Evolutionary conservation across 2,888 invertebrate genomes (phyloP), one percentile per base, ranked within the genome.

Genomic region (Heterodera filipjevi): DNA sequence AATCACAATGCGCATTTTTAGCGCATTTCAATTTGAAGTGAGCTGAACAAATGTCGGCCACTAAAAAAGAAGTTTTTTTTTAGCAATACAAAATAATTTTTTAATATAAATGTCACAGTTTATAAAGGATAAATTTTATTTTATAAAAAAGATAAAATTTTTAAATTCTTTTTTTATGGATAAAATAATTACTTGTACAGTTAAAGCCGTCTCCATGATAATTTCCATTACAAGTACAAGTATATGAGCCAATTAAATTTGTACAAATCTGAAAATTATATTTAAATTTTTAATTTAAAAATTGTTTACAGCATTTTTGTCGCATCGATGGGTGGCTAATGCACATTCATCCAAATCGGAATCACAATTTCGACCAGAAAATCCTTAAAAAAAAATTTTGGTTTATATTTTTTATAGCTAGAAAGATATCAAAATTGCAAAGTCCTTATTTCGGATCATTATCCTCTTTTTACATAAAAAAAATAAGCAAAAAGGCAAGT

Each of bases 311-410:
- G 95, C 94, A 82, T 93, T 93, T 66, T 92, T 92, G 75, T 94
- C 95, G 90, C 96, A 96, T 76, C 93, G 92, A 88, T 85, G 81
- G n/a, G 80, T 30, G 10, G 78, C 81, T 66, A 80, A 74, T n/a
- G 73, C 93, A 90, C 96, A 97, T 92, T 97, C 96, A 91, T 97
- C 94, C 90, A 96, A 94, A 91, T 95, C 95, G 94, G 90, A 10
- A 90, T 90, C 81, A 76, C 89, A 89, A 53, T 81, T 80, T 27
- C 64, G 70, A 33, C 89, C 89, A 27, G 77, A 82, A 83, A 83
- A 89, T 32, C 89, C 89, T 30, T 82, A 78, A 59, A 59, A 22
- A 30, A 14, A 8, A 14, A 2, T 72, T 72, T 59, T 16, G 22
- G 39, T 72, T 71, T 27, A 22, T 19, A 19, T 19, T 53, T 22